Base-by-base conservation (phyloP, 37 sponge, comb jelly and placozoan genomes). In the Trichoplax adhaerens region DNA sequence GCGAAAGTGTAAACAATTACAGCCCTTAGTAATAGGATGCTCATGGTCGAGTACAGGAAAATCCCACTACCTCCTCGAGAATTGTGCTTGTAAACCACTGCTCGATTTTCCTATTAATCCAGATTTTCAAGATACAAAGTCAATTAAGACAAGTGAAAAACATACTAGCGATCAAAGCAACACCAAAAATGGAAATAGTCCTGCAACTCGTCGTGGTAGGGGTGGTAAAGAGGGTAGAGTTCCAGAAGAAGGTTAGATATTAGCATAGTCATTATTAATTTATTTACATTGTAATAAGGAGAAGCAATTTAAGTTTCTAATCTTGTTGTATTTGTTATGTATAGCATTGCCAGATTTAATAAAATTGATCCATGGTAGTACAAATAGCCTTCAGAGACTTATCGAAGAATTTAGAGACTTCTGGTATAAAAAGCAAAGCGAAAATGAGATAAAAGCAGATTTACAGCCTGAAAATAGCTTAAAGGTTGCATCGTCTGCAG, bases 261-360 rank as follows among this genome's bases (percentile, higher is more conserved):
- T 60, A 60, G 8, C 12, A 12, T 60, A 12, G 62, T 60, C 12
- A 60, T 60, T 12, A 60, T 60, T 60, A 12, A 60, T 60, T 12
- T 12, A 8, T 60, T 60, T 12, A 60, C 10, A 12, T 60, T 12
- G 8, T 69, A 4, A 66, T 50, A 52, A 66, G 49, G 68, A 66
- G 51, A 12, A 12, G 12, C 68, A 50, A 50, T 66, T 12, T 12
- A 66, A 66, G 64, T 53, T n/a, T 12, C 58, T 61, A 29, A 47
- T 3, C 4, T 52, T 4, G 2, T 12, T 48, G n/a, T 53, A 1
- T 1, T 50, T 4, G 64, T 1, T 46, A 4, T 76, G 6, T 49
- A 12, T 75, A 94, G 94, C 91, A 54, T 77, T 89, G 71, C 82
- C 79, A 58, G 84, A 86, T 69, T 75, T 94, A 68, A 86, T 94